Evolutionary conservation across 2,888 invertebrate genomes (phyloP).

Genomic region (Gastrophysa polygoni): DNA sequence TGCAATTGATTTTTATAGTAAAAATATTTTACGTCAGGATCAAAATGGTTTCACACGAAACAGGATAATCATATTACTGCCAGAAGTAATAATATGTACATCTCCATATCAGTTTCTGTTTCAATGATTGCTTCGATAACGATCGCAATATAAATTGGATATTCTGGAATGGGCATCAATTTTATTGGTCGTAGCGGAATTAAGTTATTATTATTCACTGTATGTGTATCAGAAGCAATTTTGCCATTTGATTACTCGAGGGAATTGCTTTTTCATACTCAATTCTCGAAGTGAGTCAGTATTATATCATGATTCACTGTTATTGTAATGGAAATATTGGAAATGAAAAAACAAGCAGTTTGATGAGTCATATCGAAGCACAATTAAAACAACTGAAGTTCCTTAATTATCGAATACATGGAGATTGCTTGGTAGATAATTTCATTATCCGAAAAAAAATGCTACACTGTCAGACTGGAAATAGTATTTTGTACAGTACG

Average conservation of each 20-base stretch:
- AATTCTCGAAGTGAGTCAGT: background rate
- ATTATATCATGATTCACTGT: background rate
- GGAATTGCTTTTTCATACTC: conserved; percentile 16
- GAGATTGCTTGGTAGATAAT: no score
- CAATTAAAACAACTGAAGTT: no score
- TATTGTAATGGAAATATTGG: background rate
- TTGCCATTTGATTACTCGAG: conserved; percentile 16
- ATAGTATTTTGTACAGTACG: no score
- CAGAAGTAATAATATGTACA: background rate
- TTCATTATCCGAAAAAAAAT: no score
- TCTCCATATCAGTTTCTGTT: conserved; percentile 1
- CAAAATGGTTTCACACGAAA: no score
- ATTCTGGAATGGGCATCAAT: background rate
- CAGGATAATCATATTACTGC: conserved; percentile 2
- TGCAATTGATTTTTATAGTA: no score
- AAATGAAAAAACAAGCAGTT: background rate
- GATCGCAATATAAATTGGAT: background rate
- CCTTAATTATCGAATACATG: no score
- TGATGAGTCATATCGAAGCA: background rate
- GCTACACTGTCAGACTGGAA: no score
- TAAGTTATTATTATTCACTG: conserved; percentile 22
- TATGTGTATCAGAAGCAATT: conserved; percentile 16
- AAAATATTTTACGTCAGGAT: no score
- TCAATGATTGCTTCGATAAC: background rate
- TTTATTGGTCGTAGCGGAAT: conserved; percentile 1